phyloP scores from a whole-genome alignment of 1,140 invertebrate genomes.

The Cyclargus thomasi region DNA sequence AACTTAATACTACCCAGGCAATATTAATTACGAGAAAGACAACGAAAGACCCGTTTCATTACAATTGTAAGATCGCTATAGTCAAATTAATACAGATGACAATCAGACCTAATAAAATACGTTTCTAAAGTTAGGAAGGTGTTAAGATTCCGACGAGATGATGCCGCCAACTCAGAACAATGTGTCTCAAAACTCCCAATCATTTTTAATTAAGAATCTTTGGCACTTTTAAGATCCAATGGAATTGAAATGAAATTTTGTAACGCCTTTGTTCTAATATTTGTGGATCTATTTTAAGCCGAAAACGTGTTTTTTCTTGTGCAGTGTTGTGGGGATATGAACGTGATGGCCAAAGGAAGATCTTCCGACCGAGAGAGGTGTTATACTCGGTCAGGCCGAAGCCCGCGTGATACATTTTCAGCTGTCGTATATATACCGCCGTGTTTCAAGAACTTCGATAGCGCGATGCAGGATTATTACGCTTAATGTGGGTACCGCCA shows the following conservation, averaged over 20 bases:
- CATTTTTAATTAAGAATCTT: constrained; percentile 13
- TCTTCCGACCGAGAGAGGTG: too few relatives aligned
- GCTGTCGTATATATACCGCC: too few relatives aligned
- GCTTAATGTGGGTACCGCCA: too few relatives aligned
- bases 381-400: too few relatives aligned
- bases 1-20: too few relatives aligned
- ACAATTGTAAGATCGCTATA: not conserved
- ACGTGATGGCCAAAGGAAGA: too few relatives aligned
- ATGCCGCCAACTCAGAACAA: not conserved
- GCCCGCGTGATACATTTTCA: too few relatives aligned
- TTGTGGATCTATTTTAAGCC: too few relatives aligned
- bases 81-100: not conserved
- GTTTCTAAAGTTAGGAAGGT: not conserved
- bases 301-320: too few relatives aligned
- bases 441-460: too few relatives aligned
- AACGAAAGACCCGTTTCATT: not conserved
- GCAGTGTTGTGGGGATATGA: too few relatives aligned
- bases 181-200: constrained; percentile 1
- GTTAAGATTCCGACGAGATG: not conserved
- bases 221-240: constrained; percentile 9
- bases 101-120: not conserved
- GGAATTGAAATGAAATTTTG: not conserved
- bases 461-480: too few relatives aligned
- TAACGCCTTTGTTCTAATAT: not conserved
- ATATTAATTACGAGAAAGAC: not conserved